Base-by-base conservation (phyloP, 2,888 invertebrate genomes). In the Melinaea menophilus region DNA sequence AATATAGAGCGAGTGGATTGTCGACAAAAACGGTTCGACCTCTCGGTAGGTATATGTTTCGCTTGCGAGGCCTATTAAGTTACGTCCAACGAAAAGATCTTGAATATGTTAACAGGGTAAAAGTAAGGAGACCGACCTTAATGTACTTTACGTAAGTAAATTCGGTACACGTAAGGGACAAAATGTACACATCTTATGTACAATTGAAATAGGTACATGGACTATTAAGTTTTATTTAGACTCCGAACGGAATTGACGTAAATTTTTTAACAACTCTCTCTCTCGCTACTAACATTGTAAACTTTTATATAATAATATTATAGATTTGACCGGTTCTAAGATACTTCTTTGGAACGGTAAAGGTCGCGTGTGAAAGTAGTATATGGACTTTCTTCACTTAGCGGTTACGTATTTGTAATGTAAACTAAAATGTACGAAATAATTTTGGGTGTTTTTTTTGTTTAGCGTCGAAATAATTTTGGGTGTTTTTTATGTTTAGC, bases 1-100 rank as follows among this genome's bases (percentile, higher is more conserved):
- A 63, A 73, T 71, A 65, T 70, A 57, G 71, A 69, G 71, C 71
- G 71, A 73, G 71, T 66, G 70, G 65, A 65, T 61, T 62, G 66
- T 65, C 66, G 65, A 71, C 68, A 64, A 66, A 71, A 68, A 68
- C 58, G 54, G 41, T 54, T 62, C 55, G 61, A 37, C 55, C 22
- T 22, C 22, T 54, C 57, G 64, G 59, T 63, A 68, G 58, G 64
- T 63, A 63, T 63, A 63, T 63, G 67, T 69, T 67, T 65, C 63
- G 63, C 65, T 60, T 37, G 41, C 63, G 67, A 69, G 67, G 65
- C 67, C 67, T 64, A 69, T 69, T 65, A 65, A 56, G 56, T 59
- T 62, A 59, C 55, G 62, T 51, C 58, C 62, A 55, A 63, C 59
- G 56, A 58, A 22, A 62, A 56, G 56, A 51, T 60, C 59, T 64